A percentile compares a stretch with the other conserved stretches of the same genome.
Conservation (phyloP, 2,888 invertebrate genomes). For the Pollenia labialis region DNA sequence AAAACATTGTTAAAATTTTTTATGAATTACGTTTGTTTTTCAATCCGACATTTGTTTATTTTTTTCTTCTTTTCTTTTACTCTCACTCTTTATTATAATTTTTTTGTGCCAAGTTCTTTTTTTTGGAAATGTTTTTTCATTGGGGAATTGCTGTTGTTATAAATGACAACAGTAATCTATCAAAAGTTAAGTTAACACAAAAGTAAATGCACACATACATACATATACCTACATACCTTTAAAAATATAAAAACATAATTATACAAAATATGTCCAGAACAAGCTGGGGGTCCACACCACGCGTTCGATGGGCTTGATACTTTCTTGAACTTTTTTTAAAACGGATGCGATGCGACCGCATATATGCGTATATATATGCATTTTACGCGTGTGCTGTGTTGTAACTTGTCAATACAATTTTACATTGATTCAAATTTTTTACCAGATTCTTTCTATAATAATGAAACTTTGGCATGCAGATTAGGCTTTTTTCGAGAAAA, state of each 20-base stretch:
- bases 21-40: slow-evolving; percentile 59
- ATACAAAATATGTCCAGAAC: too few relatives aligned
- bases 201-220: slow-evolving; percentile 28
- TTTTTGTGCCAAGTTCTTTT: slow-evolving; percentile 17
- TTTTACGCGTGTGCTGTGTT: too few relatives aligned
- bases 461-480: too few relatives aligned
- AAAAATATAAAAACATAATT: background rate
- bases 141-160: slow-evolving; percentile 64
- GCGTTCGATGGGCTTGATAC: too few relatives aligned
- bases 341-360: too few relatives aligned
- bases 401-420: too few relatives aligned
- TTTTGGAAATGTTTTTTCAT: slow-evolving; percentile 20
- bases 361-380: too few relatives aligned
- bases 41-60: background rate
- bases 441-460: too few relatives aligned
- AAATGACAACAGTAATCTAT: slow-evolving; percentile 67
- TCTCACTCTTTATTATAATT: slow-evolving; percentile 1
- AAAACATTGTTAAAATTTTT: slow-evolving; percentile 30
- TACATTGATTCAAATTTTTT: too few relatives aligned
- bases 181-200: slow-evolving; percentile 55
- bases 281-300: too few relatives aligned
- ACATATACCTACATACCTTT: background rate
- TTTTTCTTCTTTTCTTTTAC: background rate
- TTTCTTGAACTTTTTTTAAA: too few relatives aligned
- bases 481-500: too few relatives aligned